Conservation (phyloP, 2,113 vertebrate genomes). For the Chloropsis hardwickii region DNA sequence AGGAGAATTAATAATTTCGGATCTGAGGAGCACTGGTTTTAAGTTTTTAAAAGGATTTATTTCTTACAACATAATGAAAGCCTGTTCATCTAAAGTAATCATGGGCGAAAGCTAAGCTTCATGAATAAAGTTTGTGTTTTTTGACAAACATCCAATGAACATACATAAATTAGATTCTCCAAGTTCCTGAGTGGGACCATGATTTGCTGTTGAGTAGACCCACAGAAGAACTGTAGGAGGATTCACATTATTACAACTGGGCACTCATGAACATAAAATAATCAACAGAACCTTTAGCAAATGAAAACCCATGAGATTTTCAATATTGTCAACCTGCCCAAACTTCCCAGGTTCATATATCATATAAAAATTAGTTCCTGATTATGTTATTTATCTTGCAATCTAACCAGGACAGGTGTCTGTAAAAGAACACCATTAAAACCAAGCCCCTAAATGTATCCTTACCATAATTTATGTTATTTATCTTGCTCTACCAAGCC, state of each 20-base stretch:
- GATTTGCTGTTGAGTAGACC: background rate
- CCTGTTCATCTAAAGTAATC: background rate
- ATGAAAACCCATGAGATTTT: background rate
- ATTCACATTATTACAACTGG: background rate
- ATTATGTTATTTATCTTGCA: background rate
- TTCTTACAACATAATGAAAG: conserved; percentile 25
- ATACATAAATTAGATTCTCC: background rate
- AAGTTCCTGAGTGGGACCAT: background rate
- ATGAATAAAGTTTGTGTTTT: conserved; percentile 23
- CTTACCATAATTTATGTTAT: background rate
- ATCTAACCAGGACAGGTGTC: background rate
- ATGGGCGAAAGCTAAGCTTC: background rate
- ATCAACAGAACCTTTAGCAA: background rate
- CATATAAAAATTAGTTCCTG: background rate
- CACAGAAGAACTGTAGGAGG: background rate
- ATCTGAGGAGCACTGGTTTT: conserved; percentile 4
- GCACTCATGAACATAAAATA: background rate
- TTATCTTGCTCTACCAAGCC: background rate
- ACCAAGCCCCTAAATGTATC: background rate
- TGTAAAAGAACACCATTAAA: background rate
- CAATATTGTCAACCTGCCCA: background rate
- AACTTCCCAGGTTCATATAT: background rate
- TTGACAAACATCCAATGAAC: conserved; percentile 17
- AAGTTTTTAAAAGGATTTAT: conserved; percentile 52
- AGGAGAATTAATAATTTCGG: conserved; percentile 33